Conservation (phyloP, 2,113 vertebrate species). For the Myrmophylax atrothorax region DNA sequence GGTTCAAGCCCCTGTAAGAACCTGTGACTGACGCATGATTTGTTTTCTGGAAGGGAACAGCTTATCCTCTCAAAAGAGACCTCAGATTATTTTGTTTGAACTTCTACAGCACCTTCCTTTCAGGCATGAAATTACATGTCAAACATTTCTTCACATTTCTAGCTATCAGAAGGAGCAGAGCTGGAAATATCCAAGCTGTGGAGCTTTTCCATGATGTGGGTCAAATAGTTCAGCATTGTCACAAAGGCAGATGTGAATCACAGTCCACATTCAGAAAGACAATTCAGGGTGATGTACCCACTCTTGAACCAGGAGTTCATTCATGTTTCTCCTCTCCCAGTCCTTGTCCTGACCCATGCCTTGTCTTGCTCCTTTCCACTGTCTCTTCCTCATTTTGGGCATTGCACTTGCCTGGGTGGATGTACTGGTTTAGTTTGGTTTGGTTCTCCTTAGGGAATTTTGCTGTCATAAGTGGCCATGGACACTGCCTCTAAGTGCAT, state of each 20-base stretch:
- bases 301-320: not conserved
- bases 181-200: not conserved
- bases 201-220: not conserved
- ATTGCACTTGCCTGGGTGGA: not conserved
- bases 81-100: not conserved
- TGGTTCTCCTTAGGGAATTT: not conserved
- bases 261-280: not conserved
- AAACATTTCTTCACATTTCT: not conserved
- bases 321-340: not conserved
- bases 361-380: not conserved
- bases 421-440: not conserved
- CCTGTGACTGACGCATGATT: not conserved
- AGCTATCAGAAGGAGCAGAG: not conserved
- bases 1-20: not conserved
- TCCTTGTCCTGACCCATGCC: not conserved
- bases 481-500: not conserved
- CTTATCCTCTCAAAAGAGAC: not conserved
- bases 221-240: not conserved
- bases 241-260: not conserved
- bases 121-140: not conserved
- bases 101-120: not conserved
- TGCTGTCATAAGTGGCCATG: fast-evolving
- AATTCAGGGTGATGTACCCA: not conserved
- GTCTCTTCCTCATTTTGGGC: not conserved
- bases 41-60: not conserved